These are phyloP conservation scores for Nomada flava DNA, from an alignment of 2,888 invertebrate species.

Conservation along the genomic window DNA sequence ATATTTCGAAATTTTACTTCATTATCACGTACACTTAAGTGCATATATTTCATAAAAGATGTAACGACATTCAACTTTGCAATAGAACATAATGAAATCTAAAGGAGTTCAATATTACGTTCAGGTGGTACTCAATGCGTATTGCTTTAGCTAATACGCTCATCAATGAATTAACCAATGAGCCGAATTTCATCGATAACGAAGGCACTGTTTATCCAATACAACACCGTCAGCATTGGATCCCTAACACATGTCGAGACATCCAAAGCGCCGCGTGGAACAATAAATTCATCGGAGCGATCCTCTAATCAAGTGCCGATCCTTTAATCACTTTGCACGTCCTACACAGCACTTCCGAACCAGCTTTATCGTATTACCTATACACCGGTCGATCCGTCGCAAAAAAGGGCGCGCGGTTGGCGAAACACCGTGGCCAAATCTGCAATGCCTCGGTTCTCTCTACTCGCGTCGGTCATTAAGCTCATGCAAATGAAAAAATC, in stretches of 20 bases:
- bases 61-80: no score
- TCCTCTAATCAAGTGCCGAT: constrained; percentile 21
- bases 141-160: not conserved
- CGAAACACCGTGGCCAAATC: not conserved
- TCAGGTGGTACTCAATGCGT: no score
- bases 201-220: not conserved
- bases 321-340: constrained; percentile 17
- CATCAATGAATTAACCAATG: not conserved
- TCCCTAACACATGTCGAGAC: not conserved
- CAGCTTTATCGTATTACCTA: constrained; percentile 4
- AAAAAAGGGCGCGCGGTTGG: not conserved
- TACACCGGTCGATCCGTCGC: not conserved
- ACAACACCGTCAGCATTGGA: not conserved
- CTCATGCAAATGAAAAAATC: constrained; percentile 11
- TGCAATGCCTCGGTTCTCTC: not conserved
- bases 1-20: no score
- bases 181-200: not conserved
- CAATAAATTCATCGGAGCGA: constrained; percentile 13
- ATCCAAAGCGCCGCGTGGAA: not conserved
- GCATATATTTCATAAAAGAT: no score
- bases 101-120: no score
- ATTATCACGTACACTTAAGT: no score
- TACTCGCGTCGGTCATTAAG: not conserved
- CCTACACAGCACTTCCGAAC: not conserved
- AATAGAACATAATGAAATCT: no score